Percentiles rank a stretch among this genome's conserved stretches.
Evolutionary conservation across 2,797 vertebrate genomes (phyloP).

Genomic region (Micropoecilia bifurca): DNA sequence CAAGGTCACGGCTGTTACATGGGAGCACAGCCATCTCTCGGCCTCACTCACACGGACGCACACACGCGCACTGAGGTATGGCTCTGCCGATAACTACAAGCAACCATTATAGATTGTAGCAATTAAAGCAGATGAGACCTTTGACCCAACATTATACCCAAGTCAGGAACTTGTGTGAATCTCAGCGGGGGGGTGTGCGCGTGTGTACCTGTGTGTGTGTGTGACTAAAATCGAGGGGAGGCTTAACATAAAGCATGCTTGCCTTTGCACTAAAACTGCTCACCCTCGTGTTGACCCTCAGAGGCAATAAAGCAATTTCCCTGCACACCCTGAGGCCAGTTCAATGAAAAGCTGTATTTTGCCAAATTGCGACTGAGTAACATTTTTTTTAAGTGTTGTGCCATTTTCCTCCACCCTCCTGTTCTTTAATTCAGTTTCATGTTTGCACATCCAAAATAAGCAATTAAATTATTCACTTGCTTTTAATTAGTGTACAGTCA

Average conservation of each 20-base stretch:
- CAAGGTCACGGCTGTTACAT: constrained; percentile 80
- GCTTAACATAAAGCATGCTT: constrained; percentile 67
- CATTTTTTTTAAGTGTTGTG: not conserved
- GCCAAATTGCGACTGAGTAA: constrained; percentile 18
- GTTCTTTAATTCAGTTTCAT: constrained; percentile 14
- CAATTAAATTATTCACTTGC: constrained; percentile 26
- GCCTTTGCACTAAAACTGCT: constrained; percentile 65
- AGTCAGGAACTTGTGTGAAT: constrained; percentile 67
- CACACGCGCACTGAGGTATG: constrained; percentile 65
- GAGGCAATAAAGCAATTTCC: constrained; percentile 38
- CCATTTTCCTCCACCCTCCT: constrained; percentile 1
- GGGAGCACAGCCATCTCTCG: constrained; percentile 64
- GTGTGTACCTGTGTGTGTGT: constrained; percentile 2
- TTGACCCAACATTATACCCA: constrained; percentile 72
- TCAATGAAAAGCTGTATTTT: constrained; percentile 39
- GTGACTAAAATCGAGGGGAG: constrained; percentile 25
- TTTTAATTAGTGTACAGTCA: constrained; percentile 13
- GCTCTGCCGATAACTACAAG: constrained; percentile 78
- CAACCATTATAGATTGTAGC: constrained; percentile 79
- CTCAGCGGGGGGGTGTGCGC: constrained; percentile 40
- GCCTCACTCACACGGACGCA: constrained; percentile 40
- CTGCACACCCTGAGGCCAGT: constrained; percentile 34
- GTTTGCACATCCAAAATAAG: constrained; percentile 16
- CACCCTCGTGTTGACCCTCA: constrained; percentile 61
- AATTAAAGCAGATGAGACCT: constrained; percentile 79